Evolutionary conservation across 2,888 invertebrate genomes (phyloP).

Genomic region (Nipponacmea schrenckii): DNA sequence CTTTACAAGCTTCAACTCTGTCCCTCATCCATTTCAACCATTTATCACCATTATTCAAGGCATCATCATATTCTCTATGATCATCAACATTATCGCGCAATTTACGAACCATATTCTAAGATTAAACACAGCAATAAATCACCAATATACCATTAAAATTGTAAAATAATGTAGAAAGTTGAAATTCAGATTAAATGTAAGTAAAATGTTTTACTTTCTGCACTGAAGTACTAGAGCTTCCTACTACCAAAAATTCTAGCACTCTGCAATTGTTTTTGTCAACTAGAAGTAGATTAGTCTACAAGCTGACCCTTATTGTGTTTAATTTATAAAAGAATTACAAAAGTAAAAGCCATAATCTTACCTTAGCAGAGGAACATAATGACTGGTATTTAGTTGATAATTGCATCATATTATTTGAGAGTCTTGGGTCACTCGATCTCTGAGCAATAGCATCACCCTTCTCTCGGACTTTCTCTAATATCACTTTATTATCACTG

Average conservation of each 20-base stretch:
- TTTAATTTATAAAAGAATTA: too few species aligned
- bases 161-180: too few species aligned
- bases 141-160: too few species aligned
- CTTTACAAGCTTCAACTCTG: slow-evolving; percentile 83
- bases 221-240: too few species aligned
- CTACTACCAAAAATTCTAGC: too few species aligned
- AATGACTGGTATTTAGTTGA: slow-evolving; percentile 93
- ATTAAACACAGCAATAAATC: slow-evolving; percentile 4
- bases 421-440: slow-evolving; percentile 91
- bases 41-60: slow-evolving; percentile 86
- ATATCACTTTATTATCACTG: slow-evolving; percentile 71
- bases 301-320: too few species aligned
- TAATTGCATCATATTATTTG: slow-evolving; percentile 91
- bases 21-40: slow-evolving; percentile 87
- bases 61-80: slow-evolving; percentile 87
- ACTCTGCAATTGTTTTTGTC: too few species aligned
- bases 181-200: too few species aligned
- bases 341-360: slow-evolving; percentile 5
- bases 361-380: slow-evolving; percentile 86
- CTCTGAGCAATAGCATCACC: slow-evolving; percentile 91
- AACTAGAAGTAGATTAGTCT: too few species aligned
- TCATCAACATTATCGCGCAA: slow-evolving; percentile 78
- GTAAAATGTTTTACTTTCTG: too few species aligned
- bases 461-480: slow-evolving; percentile 89
- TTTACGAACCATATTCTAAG: slow-evolving; percentile 77